Evolutionary conservation across 2,888 invertebrate species (phyloP).

Genomic region (Hyppa rectilinea): DNA sequence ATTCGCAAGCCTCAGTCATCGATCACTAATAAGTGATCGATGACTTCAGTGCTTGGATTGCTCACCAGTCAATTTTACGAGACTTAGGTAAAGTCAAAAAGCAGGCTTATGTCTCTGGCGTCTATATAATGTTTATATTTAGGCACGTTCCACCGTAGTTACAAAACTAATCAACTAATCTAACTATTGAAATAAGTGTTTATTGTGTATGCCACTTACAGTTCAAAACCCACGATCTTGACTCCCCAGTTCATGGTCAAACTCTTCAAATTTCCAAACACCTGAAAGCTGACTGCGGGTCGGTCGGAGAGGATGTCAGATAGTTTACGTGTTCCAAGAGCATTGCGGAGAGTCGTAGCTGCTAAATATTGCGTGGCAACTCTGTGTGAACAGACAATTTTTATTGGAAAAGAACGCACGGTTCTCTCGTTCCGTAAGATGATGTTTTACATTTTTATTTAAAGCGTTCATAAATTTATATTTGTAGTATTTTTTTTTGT

Average conservation of each 20-base stretch:
- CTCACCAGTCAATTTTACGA: neutral
- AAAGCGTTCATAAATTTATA: too few species aligned
- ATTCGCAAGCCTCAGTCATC: neutral
- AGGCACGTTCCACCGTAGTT: neutral
- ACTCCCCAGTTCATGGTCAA: slow-evolving; percentile 97
- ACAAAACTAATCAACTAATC: neutral
- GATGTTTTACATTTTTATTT: too few species aligned
- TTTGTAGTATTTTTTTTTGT: too few species aligned
- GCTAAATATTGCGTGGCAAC: slow-evolving; percentile 94
- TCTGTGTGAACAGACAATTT: slow-evolving; percentile 79
- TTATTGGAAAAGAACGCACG: neutral
- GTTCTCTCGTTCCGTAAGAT: neutral
- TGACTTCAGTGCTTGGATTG: too few species aligned
- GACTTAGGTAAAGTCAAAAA: neutral
- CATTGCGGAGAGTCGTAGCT: slow-evolving; percentile 95
- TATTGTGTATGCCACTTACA: slow-evolving; percentile 90
- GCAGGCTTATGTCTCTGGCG: too few species aligned
- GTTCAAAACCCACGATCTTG: slow-evolving; percentile 96
- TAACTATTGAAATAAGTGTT: neutral
- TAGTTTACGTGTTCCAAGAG: slow-evolving; percentile 96
- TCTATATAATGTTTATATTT: neutral
- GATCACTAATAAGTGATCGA: too few species aligned
- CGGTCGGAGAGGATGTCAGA: slow-evolving; percentile 96
- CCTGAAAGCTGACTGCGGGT: slow-evolving; percentile 95
- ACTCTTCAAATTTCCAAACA: slow-evolving; percentile 94